Conservation (phyloP, 2,797 vertebrate species). For the Caiman crocodilus region DNA sequence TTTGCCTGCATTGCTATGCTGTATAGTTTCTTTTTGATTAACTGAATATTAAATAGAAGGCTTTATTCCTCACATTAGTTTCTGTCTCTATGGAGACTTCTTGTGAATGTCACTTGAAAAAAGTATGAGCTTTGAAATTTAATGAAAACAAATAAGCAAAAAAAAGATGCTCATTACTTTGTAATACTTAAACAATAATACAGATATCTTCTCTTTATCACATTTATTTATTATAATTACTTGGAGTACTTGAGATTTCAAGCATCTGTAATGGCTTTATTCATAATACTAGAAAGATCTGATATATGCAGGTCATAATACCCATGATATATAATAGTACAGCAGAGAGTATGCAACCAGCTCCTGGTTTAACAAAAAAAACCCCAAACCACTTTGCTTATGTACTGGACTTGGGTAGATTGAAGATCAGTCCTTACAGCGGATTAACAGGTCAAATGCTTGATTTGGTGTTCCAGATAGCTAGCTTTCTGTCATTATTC, state of each 20-base stretch:
- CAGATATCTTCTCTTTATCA: constrained; percentile 35
- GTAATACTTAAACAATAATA: constrained; percentile 29
- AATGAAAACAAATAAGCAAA: constrained; percentile 34
- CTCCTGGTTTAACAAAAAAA: neutral
- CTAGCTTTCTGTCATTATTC: neutral
- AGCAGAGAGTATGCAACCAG: neutral
- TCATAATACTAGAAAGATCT: constrained; percentile 28
- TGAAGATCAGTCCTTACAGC: fast-evolving
- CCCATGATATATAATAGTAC: neutral
- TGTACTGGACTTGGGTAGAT: neutral
- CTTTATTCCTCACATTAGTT: neutral
- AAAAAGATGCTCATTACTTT: constrained; percentile 28
- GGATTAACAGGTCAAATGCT: neutral
- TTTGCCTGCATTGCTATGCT: neutral
- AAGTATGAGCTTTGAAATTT: neutral
- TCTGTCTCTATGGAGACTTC: constrained; percentile 48
- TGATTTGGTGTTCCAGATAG: neutral
- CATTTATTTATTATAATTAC: constrained; percentile 39
- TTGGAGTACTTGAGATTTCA: constrained; percentile 49
- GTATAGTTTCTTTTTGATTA: constrained; percentile 3
- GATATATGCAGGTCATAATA: neutral
- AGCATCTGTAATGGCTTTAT: constrained; percentile 31
- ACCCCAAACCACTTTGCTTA: neutral
- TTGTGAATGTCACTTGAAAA: constrained; percentile 15
- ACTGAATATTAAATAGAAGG: constrained; percentile 17